Evolutionary conservation across 2,888 invertebrate species (phyloP).

Genomic region (Drosophila austrosaltans): DNA sequence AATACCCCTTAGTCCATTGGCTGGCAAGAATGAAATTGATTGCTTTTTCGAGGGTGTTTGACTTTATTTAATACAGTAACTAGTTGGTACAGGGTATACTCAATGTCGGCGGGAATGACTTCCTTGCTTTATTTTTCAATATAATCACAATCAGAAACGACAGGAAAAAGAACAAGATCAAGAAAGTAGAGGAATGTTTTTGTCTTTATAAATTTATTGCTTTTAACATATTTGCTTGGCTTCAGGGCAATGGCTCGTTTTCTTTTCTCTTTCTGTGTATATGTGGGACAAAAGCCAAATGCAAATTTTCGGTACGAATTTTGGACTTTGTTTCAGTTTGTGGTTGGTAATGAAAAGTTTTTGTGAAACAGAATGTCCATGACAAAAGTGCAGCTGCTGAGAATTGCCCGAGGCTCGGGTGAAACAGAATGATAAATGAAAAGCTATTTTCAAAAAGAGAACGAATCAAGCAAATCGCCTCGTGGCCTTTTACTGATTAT

Average conservation of each 20-base stretch:
- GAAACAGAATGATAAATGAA: conserved; percentile 36
- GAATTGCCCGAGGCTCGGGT: conserved; percentile 36
- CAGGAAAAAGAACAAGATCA: conserved; percentile 5
- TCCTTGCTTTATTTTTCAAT: conserved; percentile 20
- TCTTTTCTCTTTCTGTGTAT: background rate
- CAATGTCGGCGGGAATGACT: too few species aligned
- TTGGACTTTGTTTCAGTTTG: conserved; percentile 53
- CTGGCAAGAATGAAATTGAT: too few species aligned
- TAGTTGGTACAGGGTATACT: too few species aligned
- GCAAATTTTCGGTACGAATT: conserved; percentile 49
- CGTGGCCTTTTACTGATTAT: too few species aligned
- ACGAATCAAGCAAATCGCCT: too few species aligned
- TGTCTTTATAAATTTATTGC: conserved; percentile 30
- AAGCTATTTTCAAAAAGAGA: conserved; percentile 31
- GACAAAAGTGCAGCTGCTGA: conserved; percentile 44
- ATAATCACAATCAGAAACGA: conserved; percentile 22
- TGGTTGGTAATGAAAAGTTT: conserved; percentile 44
- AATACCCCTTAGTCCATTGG: too few species aligned
- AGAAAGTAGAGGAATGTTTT: conserved; percentile 38
- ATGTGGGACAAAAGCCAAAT: conserved; percentile 29
- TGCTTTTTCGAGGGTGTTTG: too few species aligned
- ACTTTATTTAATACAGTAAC: too few species aligned
- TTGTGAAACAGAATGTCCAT: conserved; percentile 37
- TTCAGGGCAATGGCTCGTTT: conserved; percentile 31
- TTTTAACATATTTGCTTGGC: conserved; percentile 50